These are phyloP conservation scores for Lanius ludovicianus DNA, from an alignment of 2,113 vertebrate genomes.

Conservation along the genomic window DNA sequence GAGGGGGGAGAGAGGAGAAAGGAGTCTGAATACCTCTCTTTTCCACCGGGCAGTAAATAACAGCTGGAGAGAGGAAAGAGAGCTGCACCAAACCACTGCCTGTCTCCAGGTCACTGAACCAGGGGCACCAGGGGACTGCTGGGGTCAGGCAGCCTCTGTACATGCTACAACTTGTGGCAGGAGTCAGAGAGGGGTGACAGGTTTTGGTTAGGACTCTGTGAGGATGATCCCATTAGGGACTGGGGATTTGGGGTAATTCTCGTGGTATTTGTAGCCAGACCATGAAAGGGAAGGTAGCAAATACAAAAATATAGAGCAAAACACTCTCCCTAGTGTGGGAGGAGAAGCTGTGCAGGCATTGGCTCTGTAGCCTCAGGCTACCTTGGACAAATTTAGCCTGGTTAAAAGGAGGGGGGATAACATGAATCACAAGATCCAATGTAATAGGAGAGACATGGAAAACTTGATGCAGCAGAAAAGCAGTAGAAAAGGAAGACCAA, in stretches of 20 bases:
- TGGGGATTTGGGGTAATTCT: neutral
- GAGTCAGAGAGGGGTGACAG: neutral
- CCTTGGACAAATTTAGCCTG: constrained; percentile 34
- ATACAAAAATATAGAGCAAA: neutral
- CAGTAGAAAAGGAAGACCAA: neutral
- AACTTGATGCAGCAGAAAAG: constrained; percentile 7
- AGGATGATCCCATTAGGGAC: neutral
- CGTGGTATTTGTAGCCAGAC: accelerated
- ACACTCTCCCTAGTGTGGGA: neutral
- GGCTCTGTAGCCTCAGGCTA: neutral
- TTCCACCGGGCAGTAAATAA: neutral
- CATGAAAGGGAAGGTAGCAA: neutral
- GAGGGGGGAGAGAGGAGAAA: neutral
- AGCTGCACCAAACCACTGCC: neutral
- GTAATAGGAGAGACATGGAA: constrained; percentile 29
- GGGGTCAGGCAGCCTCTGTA: neutral
- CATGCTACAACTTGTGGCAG: neutral
- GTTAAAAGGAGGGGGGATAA: neutral
- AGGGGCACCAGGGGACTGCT: neutral
- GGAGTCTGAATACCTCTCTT: neutral
- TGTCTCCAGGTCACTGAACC: neutral
- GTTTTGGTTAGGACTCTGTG: neutral
- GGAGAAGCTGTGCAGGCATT: neutral
- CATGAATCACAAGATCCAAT: neutral
- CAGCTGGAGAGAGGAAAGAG: neutral